These are phyloP conservation scores for Chalcosyrphus nemorum DNA, from an alignment of 2,888 invertebrate genomes.

Conservation along the genomic window DNA sequence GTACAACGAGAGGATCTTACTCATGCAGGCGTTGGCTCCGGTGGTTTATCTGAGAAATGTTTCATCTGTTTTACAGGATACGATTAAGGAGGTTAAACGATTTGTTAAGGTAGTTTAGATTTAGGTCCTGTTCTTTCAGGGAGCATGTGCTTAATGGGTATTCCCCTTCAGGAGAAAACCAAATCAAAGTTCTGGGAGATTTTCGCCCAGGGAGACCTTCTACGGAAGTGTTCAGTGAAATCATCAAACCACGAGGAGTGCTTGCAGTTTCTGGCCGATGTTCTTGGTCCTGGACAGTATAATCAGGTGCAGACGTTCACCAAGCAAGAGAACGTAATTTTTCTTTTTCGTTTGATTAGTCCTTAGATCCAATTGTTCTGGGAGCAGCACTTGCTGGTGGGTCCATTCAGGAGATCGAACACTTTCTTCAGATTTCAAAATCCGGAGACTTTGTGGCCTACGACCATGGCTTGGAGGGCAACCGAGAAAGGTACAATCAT, in stretches of 20 bases:
- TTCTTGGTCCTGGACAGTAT: slow-evolving; percentile 48
- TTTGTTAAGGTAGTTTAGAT: slow-evolving; percentile 78
- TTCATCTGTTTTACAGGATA: slow-evolving; percentile 74
- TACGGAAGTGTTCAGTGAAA: slow-evolving; percentile 61
- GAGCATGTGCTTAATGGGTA: slow-evolving; percentile 33
- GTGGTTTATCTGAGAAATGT: slow-evolving; percentile 83
- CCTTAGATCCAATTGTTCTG: slow-evolving; percentile 76
- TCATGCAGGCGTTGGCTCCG: slow-evolving; percentile 87
- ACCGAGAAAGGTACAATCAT: slow-evolving; percentile 75
- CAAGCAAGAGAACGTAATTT: no score
- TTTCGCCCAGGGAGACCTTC: slow-evolving; percentile 62
- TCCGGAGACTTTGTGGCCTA: slow-evolving; percentile 79
- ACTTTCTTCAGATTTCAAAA: slow-evolving; percentile 78
- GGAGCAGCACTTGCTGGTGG: slow-evolving; percentile 78
- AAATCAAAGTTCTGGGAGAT: slow-evolving; percentile 66
- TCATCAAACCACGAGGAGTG: slow-evolving; percentile 14
- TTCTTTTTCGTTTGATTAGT: slow-evolving; percentile 59
- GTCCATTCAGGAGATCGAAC: slow-evolving; percentile 76
- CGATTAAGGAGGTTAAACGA: slow-evolving; percentile 75
- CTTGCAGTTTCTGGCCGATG: slow-evolving; percentile 13
- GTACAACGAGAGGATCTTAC: slow-evolving; percentile 86
- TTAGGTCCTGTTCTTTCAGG: no score
- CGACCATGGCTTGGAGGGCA: slow-evolving; percentile 77
- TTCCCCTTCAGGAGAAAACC: slow-evolving; percentile 49
- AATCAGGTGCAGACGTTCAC: no score